Conservation (phyloP, 2,113 vertebrate species). For the Raphicerus campestris region DNA sequence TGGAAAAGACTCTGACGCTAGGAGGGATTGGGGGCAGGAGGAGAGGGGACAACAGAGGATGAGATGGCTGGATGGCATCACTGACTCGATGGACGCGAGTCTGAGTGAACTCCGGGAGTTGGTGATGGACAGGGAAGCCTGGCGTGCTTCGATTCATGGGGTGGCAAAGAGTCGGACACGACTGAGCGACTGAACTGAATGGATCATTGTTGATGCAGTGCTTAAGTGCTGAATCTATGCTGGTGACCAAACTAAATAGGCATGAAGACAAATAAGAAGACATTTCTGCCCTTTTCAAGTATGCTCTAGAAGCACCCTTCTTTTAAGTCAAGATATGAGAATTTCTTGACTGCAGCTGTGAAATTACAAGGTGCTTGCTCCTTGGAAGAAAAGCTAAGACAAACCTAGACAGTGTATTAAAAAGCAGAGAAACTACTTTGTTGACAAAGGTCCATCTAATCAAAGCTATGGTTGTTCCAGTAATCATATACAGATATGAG, state of each 20-base stretch:
- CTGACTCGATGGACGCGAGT: no score
- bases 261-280: not conserved
- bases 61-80: no score
- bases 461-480: not conserved
- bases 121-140: no score
- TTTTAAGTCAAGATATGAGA: not conserved
- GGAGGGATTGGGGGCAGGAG: no score
- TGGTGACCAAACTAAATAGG: not conserved
- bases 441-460: not conserved
- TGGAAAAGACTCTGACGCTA: no score
- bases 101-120: no score
- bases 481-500: not conserved
- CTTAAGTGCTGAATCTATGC: not conserved
- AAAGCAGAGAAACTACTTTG: not conserved
- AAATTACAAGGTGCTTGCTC: not conserved
- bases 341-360: not conserved
- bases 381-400: not conserved
- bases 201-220: no score
- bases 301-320: not conserved
- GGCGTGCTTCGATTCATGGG: no score
- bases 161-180: no score
- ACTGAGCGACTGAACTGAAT: no score
- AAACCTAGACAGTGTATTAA: not conserved
- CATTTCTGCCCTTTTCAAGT: not conserved
- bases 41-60: no score